These are phyloP conservation scores for Podotricha telesiphe DNA, from an alignment of 2,888 invertebrate genomes.

Conservation along the genomic window DNA sequence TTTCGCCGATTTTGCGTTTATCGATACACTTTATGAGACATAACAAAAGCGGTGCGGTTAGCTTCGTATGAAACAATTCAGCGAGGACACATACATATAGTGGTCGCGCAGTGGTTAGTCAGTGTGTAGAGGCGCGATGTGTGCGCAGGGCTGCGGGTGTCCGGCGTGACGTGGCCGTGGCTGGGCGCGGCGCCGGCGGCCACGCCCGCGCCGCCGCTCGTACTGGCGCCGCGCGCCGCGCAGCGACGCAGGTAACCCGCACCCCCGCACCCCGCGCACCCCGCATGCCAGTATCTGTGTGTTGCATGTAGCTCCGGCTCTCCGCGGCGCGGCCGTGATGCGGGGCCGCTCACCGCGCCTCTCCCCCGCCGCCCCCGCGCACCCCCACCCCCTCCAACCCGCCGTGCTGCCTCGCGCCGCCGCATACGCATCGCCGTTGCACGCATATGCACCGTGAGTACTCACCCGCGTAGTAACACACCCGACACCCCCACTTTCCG, in stretches of 20 bases:
- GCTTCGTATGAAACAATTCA: background rate
- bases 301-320: slow-evolving; percentile 88
- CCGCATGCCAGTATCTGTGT: slow-evolving; percentile 63
- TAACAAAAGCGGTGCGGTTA: slow-evolving; percentile 1
- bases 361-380: slow-evolving; percentile 85
- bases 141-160: slow-evolving; percentile 89
- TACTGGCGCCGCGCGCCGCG: slow-evolving; percentile 89
- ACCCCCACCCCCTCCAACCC: slow-evolving; percentile 57
- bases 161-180: slow-evolving; percentile 91
- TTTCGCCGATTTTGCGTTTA: background rate
- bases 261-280: slow-evolving; percentile 52
- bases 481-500: slow-evolving; percentile 28
- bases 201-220: slow-evolving; percentile 86
- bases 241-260: slow-evolving; percentile 82
- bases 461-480: slow-evolving; percentile 48
- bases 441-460: slow-evolving; percentile 97
- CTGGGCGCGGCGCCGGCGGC: slow-evolving; percentile 85
- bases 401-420: slow-evolving; percentile 88
- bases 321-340: slow-evolving; percentile 84
- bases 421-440: slow-evolving; percentile 89
- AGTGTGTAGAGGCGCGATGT: slow-evolving; percentile 69
- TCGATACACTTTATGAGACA: background rate
- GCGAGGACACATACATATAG: background rate
- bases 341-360: slow-evolving; percentile 89
- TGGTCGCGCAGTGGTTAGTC: slow-evolving; percentile 46